Conservation (phyloP, 2,113 vertebrate genomes). For the Pelvicachromis taeniatus region DNA sequence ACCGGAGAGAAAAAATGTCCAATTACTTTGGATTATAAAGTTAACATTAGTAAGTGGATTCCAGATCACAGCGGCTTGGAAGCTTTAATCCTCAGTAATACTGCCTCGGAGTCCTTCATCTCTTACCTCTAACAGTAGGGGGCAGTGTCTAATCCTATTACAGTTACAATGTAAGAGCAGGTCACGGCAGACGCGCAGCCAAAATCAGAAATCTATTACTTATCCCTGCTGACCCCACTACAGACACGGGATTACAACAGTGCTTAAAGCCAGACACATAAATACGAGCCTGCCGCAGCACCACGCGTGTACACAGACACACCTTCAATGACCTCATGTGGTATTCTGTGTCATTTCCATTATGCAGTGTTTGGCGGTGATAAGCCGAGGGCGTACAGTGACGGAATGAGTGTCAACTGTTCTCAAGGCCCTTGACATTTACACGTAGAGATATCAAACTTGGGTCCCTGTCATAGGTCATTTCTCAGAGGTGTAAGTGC, state of each 20-base stretch:
- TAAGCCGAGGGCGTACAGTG: constrained; percentile 39
- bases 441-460: constrained; percentile 55
- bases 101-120: background rate
- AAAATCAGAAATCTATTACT: constrained; percentile 4
- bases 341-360: constrained; percentile 52
- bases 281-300: background rate
- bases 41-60: constrained; percentile 14
- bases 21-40: background rate
- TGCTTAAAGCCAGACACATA: background rate
- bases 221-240: constrained; percentile 9
- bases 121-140: constrained; percentile 31
- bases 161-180: background rate
- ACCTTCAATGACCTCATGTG: background rate
- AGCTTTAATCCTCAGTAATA: background rate
- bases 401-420: constrained; percentile 56
- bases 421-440: constrained; percentile 64
- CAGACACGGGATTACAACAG: background rate
- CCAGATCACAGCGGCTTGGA: background rate
- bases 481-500: constrained; percentile 49
- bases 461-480: constrained; percentile 50
- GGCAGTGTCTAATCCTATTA: constrained; percentile 37
- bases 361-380: constrained; percentile 42
- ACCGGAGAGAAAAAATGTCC: background rate
- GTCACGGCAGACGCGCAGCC: background rate
- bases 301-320: background rate